phyloP scores from a whole-genome alignment of 2,113 vertebrate genomes.

The Pycnonotus jocosus region DNA sequence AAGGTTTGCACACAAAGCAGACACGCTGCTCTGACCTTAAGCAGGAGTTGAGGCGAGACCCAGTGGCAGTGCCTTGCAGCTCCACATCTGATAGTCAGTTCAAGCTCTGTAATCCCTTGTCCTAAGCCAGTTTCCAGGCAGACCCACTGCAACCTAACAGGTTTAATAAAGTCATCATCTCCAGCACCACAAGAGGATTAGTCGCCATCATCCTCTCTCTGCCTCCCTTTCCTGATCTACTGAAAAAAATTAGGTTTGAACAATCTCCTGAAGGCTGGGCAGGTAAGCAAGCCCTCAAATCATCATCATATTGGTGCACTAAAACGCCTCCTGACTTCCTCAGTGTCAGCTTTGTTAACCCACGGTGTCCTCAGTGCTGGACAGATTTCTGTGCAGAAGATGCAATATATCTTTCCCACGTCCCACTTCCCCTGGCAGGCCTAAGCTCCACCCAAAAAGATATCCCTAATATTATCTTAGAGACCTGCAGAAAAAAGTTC shows the following conservation, averaged over 20 bases:
- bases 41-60: not conserved
- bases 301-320: not conserved
- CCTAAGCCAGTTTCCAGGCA: not conserved
- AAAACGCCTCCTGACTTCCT: not conserved
- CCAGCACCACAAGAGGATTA: conserved; percentile 16
- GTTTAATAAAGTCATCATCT: not conserved
- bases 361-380: accelerated
- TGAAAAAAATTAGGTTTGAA: not conserved
- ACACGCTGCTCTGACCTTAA: not conserved
- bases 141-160: not conserved
- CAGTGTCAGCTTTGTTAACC: not conserved
- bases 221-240: not conserved
- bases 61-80: not conserved
- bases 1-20: not conserved
- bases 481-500: not conserved
- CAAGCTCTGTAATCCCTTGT: not conserved
- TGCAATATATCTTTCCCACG: not conserved
- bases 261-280: not conserved
- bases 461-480: not conserved
- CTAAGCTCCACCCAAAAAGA: not conserved
- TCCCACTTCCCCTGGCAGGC: not conserved
- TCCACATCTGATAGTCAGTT: not conserved
- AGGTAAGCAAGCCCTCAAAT: not conserved
- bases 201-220: not conserved
- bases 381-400: not conserved